phyloP scores from a whole-genome alignment of 2,888 invertebrate genomes.

The Teinopalpus imperialis region DNA sequence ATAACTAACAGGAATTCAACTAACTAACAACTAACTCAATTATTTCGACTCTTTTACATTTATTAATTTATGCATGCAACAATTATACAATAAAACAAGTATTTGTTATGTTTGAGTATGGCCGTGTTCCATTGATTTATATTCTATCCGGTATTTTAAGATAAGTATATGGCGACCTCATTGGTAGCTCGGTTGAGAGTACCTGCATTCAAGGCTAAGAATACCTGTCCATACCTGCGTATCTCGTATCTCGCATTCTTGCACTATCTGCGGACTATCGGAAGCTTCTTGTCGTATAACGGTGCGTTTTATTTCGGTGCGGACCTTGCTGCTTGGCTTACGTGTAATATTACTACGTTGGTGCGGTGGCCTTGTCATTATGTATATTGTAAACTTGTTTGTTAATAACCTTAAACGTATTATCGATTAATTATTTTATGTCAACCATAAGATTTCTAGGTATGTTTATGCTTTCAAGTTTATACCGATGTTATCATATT shows the following conservation, averaged over 20 bases:
- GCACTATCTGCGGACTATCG: conserved; percentile 67
- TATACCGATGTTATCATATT: too few species aligned
- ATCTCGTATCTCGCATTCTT: conserved; percentile 62
- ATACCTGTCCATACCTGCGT: conserved; percentile 67
- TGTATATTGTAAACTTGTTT: conserved; percentile 50
- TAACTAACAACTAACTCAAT: too few species aligned
- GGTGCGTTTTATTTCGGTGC: conserved; percentile 44
- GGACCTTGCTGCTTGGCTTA: conserved; percentile 49
- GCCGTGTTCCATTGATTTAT: too few species aligned
- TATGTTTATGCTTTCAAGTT: neutral
- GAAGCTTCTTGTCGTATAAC: conserved; percentile 40
- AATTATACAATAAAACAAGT: too few species aligned
- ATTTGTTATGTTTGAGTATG: too few species aligned
- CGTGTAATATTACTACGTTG: conserved; percentile 35
- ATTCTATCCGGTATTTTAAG: too few species aligned
- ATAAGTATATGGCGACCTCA: too few species aligned
- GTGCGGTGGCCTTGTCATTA: conserved; percentile 69
- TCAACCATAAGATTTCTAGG: conserved; percentile 1
- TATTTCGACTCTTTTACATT: too few species aligned
- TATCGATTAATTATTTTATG: conserved; percentile 27
- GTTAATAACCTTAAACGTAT: conserved; percentile 46
- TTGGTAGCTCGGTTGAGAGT: too few species aligned
- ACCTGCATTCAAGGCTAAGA: conserved; percentile 39
- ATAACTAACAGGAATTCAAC: too few species aligned
- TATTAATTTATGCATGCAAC: too few species aligned